phyloP scores from a whole-genome alignment of 2,113 vertebrate genomes.

The Crotalus horridus region DNA sequence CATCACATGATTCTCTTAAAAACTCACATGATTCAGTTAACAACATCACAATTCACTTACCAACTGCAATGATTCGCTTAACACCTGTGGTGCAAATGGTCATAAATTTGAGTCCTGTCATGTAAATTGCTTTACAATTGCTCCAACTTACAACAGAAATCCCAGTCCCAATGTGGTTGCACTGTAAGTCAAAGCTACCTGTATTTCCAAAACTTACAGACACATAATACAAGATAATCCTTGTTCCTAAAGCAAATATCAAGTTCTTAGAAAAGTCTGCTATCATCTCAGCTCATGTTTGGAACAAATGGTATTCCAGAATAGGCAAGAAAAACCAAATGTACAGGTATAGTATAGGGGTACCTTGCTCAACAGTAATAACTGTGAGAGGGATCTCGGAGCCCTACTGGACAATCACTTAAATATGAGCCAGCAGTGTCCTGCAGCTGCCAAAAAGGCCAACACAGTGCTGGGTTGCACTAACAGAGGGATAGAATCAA shows the following conservation, averaged over 20 bases:
- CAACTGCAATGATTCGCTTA: background rate
- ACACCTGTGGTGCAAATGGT: background rate
- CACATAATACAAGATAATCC: background rate
- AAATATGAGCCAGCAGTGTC: too few species aligned
- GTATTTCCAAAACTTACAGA: background rate
- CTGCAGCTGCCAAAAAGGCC: too few species aligned
- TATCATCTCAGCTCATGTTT: background rate
- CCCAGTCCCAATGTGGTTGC: background rate
- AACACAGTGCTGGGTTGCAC: too few species aligned
- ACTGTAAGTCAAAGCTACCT: background rate
- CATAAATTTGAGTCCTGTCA: background rate
- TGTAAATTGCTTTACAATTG: background rate
- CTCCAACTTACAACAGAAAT: background rate
- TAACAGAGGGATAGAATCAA: too few species aligned
- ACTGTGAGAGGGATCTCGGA: too few species aligned
- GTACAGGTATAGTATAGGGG: too few species aligned
- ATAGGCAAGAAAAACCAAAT: background rate
- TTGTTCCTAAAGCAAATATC: background rate
- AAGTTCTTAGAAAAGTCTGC: background rate
- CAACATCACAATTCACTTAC: background rate
- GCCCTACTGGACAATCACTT: too few species aligned
- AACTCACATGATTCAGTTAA: background rate
- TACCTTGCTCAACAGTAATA: too few species aligned
- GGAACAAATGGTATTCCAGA: background rate
- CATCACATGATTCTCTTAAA: background rate